These are phyloP conservation scores for Hylaeus volcanicus DNA, from an alignment of 1,140 invertebrate genomes.

Conservation along the genomic window DNA sequence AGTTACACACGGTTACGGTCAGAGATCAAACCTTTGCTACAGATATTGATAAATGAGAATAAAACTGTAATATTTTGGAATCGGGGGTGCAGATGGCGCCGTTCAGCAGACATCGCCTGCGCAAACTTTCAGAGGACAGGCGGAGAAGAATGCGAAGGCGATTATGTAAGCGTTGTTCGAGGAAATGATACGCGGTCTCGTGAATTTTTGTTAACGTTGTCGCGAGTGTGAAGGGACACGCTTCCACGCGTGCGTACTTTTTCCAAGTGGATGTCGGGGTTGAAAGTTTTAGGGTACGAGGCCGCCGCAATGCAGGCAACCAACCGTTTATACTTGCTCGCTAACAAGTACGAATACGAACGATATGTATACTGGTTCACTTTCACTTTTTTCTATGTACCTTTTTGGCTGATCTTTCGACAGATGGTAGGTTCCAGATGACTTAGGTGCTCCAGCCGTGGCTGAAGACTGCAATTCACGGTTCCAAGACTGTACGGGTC, in stretches of 20 bases:
- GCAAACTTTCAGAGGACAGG: background rate
- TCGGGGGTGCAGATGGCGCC: background rate
- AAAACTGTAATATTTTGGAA: too few species aligned
- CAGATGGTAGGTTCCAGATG: slow-evolving; percentile 85
- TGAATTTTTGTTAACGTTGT: background rate
- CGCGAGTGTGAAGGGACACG: background rate
- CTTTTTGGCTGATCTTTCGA: slow-evolving; percentile 88
- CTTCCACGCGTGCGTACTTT: background rate
- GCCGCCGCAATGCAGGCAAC: slow-evolving; percentile 53
- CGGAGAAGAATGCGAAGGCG: background rate
- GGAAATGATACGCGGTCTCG: background rate
- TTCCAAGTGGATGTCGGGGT: background rate
- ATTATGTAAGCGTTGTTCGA: slow-evolving; percentile 11
- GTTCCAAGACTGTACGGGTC: slow-evolving; percentile 89
- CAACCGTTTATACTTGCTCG: background rate
- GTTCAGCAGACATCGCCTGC: background rate
- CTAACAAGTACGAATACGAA: background rate
- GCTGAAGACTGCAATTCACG: slow-evolving; percentile 90
- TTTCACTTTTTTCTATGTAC: slow-evolving; percentile 71
- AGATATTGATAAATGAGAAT: too few species aligned
- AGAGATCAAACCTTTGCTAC: slow-evolving; percentile 16
- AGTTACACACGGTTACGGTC: background rate
- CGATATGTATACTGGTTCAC: too few species aligned
- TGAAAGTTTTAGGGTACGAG: slow-evolving; percentile 18
- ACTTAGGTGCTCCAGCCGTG: slow-evolving; percentile 86